Percentiles rank a stretch among this genome's conserved stretches.
These are phyloP conservation scores for Argynnis bischoffii DNA, from an alignment of 2,888 invertebrate genomes.

Conservation along the genomic window DNA sequence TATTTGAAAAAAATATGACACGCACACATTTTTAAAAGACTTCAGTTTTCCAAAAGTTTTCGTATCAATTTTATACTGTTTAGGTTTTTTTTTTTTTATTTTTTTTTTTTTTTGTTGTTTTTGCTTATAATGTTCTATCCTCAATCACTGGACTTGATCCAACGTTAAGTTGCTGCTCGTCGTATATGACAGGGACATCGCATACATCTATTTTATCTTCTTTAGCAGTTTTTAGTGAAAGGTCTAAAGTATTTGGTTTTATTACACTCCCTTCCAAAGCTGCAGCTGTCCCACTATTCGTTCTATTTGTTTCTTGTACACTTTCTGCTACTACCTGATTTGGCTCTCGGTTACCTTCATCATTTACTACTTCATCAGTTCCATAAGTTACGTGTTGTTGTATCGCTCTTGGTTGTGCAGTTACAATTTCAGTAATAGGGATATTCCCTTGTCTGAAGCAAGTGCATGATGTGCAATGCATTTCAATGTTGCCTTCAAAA, in stretches of 20 bases:
- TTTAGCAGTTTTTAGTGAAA: slow-evolving; percentile 1
- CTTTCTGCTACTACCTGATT: background rate
- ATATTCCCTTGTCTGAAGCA: background rate
- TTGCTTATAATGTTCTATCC: slow-evolving; percentile 14
- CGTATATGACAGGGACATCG: slow-evolving; percentile 35
- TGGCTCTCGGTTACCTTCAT: too few species aligned
- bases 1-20: too few species aligned
- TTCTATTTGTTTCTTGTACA: background rate
- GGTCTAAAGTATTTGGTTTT: slow-evolving; percentile 24
- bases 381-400: background rate
- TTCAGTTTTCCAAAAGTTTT: background rate
- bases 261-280: background rate
- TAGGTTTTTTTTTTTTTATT: too few species aligned
- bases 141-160: slow-evolving; percentile 35
- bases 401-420: background rate
- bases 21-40: too few species aligned
- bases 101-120: too few species aligned
- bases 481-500: background rate
- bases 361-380: too few species aligned
- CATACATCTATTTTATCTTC: slow-evolving; percentile 25
- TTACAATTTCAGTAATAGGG: background rate
- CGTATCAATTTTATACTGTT: too few species aligned
- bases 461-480: slow-evolving; percentile 3
- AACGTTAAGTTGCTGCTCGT: slow-evolving; percentile 32
- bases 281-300: background rate